Evolutionary conservation across 2,797 vertebrate genomes (phyloP).

Genomic region (Catharus ustulatus): DNA sequence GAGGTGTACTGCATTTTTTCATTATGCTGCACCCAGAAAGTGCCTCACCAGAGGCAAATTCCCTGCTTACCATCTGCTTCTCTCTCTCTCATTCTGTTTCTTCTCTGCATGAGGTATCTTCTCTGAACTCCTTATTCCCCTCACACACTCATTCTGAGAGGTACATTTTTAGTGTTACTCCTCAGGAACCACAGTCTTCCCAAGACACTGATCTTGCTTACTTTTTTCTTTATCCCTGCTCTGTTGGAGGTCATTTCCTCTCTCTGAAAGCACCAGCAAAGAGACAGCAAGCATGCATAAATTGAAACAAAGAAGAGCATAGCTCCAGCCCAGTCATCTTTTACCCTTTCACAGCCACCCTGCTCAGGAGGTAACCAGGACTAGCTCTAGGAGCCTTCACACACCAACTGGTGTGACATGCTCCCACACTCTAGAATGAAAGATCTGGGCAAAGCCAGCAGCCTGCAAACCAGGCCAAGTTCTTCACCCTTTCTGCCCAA

Average conservation of each 20-base stretch:
- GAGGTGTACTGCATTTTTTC: not conserved
- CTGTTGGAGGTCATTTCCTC: not conserved
- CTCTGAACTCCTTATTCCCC: not conserved
- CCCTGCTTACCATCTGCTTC: not conserved
- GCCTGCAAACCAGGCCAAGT: constrained; percentile 4
- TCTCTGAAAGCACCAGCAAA: not conserved
- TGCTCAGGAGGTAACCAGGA: not conserved
- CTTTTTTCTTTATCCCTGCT: not conserved
- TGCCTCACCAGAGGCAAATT: not conserved
- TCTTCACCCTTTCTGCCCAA: constrained; percentile 57
- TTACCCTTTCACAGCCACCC: not conserved
- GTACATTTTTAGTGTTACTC: not conserved
- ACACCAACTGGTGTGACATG: not conserved
- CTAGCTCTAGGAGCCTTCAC: not conserved
- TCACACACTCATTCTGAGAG: not conserved
- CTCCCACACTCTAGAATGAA: not conserved
- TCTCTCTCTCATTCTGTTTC: not conserved
- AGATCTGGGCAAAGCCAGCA: constrained; percentile 24
- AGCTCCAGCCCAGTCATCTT: not conserved
- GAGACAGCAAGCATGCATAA: not conserved
- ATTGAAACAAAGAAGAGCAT: not conserved
- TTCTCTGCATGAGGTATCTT: not conserved
- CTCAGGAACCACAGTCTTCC: not conserved
- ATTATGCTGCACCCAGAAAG: not conserved
- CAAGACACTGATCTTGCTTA: not conserved